Evolutionary conservation across 2,888 invertebrate species (phyloP).

Genomic region (Acronicta aceris): DNA sequence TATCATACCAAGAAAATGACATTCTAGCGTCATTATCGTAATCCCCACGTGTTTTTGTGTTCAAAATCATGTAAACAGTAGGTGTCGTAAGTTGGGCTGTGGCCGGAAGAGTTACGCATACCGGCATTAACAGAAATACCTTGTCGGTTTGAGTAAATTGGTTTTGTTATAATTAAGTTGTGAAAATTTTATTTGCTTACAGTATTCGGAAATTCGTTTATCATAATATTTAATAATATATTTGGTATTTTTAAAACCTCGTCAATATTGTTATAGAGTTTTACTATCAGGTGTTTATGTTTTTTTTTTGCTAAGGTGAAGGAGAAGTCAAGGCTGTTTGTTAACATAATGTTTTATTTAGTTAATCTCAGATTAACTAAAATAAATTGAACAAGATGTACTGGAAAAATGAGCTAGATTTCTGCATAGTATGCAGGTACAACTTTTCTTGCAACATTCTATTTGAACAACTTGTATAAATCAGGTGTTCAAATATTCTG

Average conservation of each 20-base stretch:
- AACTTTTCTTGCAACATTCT: constrained; percentile 20
- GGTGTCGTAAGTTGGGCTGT: constrained; percentile 53
- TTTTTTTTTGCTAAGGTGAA: no score
- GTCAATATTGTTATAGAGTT: no score
- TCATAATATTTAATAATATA: no score
- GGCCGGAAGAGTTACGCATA: constrained; percentile 72
- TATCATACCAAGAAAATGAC: constrained; percentile 59
- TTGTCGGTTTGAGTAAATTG: constrained; percentile 14
- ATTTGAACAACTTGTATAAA: constrained; percentile 55
- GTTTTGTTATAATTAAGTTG: constrained; percentile 2
- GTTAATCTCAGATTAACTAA: no score
- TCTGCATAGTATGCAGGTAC: no score
- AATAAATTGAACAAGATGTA: no score
- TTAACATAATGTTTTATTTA: no score
- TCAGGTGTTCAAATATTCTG: constrained; percentile 41
- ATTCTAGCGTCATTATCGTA: constrained; percentile 57
- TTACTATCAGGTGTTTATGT: no score
- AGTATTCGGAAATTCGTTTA: not conserved
- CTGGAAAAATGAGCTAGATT: no score
- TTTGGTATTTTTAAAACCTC: no score
- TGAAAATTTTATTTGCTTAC: constrained; percentile 1
- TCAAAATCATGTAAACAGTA: constrained; percentile 60
- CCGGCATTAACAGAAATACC: constrained; percentile 64
- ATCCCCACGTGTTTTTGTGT: constrained; percentile 55
- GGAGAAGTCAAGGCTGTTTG: no score